Conservation (phyloP, 2,113 vertebrate species). For the Galemys pyrenaicus region DNA sequence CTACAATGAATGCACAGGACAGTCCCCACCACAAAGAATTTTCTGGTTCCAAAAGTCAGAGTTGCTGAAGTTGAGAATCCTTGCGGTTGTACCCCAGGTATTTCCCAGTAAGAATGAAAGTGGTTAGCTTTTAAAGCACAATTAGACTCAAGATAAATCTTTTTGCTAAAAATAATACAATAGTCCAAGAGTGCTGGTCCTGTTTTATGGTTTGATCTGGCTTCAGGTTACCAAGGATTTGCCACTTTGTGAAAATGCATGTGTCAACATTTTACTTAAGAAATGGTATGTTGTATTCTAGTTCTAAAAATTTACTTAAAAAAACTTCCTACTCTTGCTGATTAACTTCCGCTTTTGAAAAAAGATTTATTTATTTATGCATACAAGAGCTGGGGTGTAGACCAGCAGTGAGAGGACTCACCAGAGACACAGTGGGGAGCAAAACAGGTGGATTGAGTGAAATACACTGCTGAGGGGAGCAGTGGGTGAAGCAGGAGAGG, state of each 20-base stretch:
- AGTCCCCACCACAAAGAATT: background rate
- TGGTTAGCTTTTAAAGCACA: background rate
- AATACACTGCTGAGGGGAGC: too few relatives aligned
- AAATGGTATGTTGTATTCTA: background rate
- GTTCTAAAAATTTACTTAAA: background rate
- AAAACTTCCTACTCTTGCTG: background rate
- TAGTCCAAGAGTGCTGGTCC: background rate
- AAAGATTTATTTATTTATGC: too few relatives aligned
- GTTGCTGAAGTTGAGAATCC: background rate
- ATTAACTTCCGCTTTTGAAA: background rate
- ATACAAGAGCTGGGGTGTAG: too few relatives aligned
- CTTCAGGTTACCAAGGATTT: background rate
- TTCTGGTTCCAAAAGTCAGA: background rate
- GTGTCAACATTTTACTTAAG: background rate
- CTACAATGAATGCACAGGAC: too few relatives aligned
- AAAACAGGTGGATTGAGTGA: too few relatives aligned
- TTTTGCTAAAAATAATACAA: background rate
- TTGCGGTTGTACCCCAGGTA: background rate
- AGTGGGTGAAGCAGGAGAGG: too few relatives aligned
- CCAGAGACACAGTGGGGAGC: too few relatives aligned
- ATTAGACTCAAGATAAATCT: background rate
- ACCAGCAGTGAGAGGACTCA: too few relatives aligned
- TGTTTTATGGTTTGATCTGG: background rate
- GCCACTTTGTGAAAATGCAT: background rate
- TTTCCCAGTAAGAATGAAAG: slow-evolving; percentile 9